These are phyloP conservation scores for Ormyrus nitidulus DNA, from an alignment of 2,888 invertebrate species.

Conservation along the genomic window DNA sequence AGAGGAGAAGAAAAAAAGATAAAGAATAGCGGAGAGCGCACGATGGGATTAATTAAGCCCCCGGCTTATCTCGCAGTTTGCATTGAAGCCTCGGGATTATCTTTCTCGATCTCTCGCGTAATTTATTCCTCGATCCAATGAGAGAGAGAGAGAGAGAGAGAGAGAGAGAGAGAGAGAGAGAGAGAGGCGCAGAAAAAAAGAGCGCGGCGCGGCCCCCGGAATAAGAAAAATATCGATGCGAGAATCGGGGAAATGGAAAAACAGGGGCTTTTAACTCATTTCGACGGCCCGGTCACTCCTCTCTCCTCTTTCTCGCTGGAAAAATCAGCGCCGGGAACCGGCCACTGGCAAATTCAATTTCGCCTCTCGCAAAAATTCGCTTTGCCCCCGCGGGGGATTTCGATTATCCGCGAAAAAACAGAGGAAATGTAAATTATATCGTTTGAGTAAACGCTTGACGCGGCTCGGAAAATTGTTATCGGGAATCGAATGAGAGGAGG, in stretches of 20 bases:
- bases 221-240: conserved; percentile 4
- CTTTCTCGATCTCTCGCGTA: conserved; percentile 55
- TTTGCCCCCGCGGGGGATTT: no score
- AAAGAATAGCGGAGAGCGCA: conserved; percentile 45
- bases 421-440: background rate
- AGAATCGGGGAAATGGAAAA: background rate
- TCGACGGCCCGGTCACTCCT: background rate
- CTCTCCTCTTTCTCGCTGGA: background rate
- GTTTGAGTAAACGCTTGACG: background rate
- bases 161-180: conserved; percentile 19
- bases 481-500: background rate
- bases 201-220: no score
- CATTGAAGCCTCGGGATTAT: conserved; percentile 53
- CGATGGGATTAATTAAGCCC: conserved; percentile 55
- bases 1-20: conserved; percentile 32
- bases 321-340: background rate
- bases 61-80: conserved; percentile 53
- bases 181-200: no score
- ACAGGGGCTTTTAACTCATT: conserved; percentile 14
- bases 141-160: conserved; percentile 36
- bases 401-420: no score
- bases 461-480: background rate
- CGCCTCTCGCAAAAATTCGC: no score
- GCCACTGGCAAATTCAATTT: background rate
- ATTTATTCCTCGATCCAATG: conserved; percentile 49